These are phyloP conservation scores for Lepidotrigona ventralis DNA, from an alignment of 1,140 invertebrate genomes.

Conservation along the genomic window DNA sequence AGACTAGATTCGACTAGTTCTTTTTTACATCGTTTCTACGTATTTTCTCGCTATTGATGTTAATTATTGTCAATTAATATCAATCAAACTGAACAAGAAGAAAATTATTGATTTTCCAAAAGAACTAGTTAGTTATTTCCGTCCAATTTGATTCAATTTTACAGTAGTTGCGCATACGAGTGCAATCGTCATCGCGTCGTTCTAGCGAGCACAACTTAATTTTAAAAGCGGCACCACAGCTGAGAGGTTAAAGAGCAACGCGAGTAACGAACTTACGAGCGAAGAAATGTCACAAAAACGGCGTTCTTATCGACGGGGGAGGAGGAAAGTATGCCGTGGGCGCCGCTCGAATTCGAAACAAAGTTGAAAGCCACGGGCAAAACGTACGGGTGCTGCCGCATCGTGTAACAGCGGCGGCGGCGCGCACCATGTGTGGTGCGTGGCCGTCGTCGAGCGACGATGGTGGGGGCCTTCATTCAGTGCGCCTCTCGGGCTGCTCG, in stretches of 20 bases:
- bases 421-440: conserved; percentile 37
- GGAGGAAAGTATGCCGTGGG: background rate
- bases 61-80: too few relatives aligned
- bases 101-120: too few relatives aligned
- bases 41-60: too few relatives aligned
- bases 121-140: too few relatives aligned
- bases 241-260: background rate
- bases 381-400: conserved; percentile 27
- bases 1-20: too few relatives aligned
- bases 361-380: background rate
- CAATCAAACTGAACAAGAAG: too few relatives aligned
- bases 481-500: conserved; percentile 58
- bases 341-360: background rate
- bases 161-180: too few relatives aligned
- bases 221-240: too few relatives aligned
- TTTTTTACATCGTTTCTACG: too few relatives aligned
- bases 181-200: too few relatives aligned
- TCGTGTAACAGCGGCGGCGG: conserved; percentile 55
- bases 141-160: too few relatives aligned
- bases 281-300: background rate
- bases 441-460: conserved; percentile 37
- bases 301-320: background rate
- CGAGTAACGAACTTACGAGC: background rate
- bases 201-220: too few relatives aligned
- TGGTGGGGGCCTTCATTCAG: conserved; percentile 78